Conservation (phyloP, 1,140 invertebrate species). For the Lepidostoma basale region DNA sequence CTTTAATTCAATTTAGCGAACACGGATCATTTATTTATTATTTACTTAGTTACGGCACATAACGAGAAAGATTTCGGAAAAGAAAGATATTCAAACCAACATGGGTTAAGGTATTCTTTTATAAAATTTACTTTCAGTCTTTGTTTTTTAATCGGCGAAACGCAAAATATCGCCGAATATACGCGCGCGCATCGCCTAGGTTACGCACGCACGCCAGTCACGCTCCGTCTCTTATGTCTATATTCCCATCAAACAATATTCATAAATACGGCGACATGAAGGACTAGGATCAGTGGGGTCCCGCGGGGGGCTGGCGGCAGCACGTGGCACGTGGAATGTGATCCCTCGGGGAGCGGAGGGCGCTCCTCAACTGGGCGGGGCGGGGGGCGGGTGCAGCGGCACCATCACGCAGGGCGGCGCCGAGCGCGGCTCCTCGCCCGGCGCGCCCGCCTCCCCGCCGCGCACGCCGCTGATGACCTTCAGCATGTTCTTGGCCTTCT, state of each 20-base stretch:
- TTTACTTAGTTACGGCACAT: slow-evolving; percentile 43
- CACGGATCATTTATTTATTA: slow-evolving; percentile 39
- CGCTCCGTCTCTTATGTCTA: background rate
- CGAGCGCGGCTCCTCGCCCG: slow-evolving; percentile 17
- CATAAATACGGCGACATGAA: slow-evolving; percentile 13
- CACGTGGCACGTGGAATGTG: slow-evolving; percentile 25
- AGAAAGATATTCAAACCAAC: slow-evolving; percentile 41
- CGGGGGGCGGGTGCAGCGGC: slow-evolving; percentile 52
- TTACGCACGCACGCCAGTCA: background rate
- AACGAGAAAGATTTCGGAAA: slow-evolving; percentile 33
- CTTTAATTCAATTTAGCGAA: slow-evolving; percentile 43
- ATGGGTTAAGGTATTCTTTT: slow-evolving; percentile 39
- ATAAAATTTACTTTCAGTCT: slow-evolving; percentile 47
- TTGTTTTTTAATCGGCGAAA: slow-evolving; percentile 47
- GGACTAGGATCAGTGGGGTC: slow-evolving; percentile 38
- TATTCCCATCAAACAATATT: slow-evolving; percentile 20
- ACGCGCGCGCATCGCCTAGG: slow-evolving; percentile 54
- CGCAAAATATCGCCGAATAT: slow-evolving; percentile 46
- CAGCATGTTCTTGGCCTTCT: slow-evolving; percentile 52
- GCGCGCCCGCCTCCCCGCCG: slow-evolving; percentile 49
- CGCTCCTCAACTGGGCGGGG: slow-evolving; percentile 46
- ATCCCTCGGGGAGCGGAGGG: slow-evolving; percentile 41
- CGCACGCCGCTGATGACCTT: slow-evolving; percentile 19
- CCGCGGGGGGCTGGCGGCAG: slow-evolving; percentile 7
- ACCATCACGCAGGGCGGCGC: slow-evolving; percentile 55